Percentiles rank a stretch among this genome's conserved stretches.
phyloP scores from a whole-genome alignment of 2,888 invertebrate genomes.

The Thalpophila matura region DNA sequence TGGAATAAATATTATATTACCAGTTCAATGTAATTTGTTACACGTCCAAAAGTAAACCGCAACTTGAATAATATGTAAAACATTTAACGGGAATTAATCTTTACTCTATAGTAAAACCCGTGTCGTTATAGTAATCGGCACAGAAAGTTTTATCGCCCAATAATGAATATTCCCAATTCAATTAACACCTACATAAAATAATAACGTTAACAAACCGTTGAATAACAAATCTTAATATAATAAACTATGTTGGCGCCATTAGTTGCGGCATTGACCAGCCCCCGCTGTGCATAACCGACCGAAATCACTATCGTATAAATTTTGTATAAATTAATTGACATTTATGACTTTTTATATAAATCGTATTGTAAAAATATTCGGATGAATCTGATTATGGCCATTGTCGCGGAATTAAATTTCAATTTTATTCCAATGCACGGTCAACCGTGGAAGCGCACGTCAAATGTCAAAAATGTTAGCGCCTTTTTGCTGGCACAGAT shows the following conservation, averaged over 20 bases:
- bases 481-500: conserved; percentile 21
- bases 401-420: conserved; percentile 41
- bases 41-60: conserved; percentile 37
- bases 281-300: conserved; percentile 59
- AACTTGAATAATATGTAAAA: conserved; percentile 31
- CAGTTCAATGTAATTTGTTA: conserved; percentile 40
- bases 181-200: conserved; percentile 67
- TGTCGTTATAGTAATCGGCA: conserved; percentile 39
- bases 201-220: conserved; percentile 57
- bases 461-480: conserved; percentile 37
- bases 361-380: conserved; percentile 42
- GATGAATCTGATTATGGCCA: conserved; percentile 33
- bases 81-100: conserved; percentile 48
- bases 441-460: conserved; percentile 1
- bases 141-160: conserved; percentile 56
- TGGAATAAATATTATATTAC: conserved; percentile 45
- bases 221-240: conserved; percentile 59
- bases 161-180: conserved; percentile 64
- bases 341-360: conserved; percentile 50
- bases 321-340: conserved; percentile 58
- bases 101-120: conserved; percentile 37
- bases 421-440: conserved; percentile 24
- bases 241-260: conserved; percentile 67
- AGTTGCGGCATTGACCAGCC: conserved; percentile 51
- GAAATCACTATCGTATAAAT: conserved; percentile 54